Conservation (phyloP, 1,140 invertebrate genomes). For the Pachypsylla venusta region DNA sequence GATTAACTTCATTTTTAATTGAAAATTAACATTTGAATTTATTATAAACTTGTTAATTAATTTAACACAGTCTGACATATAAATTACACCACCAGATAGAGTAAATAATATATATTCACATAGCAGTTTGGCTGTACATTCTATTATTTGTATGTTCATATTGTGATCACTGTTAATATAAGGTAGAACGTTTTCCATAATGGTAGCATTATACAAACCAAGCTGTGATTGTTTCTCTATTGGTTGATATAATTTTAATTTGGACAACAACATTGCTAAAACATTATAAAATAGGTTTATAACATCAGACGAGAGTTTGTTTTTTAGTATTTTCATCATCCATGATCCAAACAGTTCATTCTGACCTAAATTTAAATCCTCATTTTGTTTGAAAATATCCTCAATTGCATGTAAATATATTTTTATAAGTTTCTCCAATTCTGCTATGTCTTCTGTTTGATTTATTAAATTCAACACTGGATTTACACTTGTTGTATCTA, state of each 20-base stretch:
- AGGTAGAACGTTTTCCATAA: not conserved
- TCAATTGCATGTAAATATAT: not conserved
- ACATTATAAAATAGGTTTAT: not conserved
- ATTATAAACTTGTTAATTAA: not conserved
- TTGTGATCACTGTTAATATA: not conserved
- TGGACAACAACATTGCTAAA: not conserved
- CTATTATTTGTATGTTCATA: not conserved
- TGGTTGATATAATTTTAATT: not conserved
- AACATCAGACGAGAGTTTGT: not conserved
- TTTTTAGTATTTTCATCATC: not conserved
- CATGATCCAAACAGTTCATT: not conserved
- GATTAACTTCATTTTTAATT: not conserved
- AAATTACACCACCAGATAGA: not conserved
- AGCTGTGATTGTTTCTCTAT: not conserved
- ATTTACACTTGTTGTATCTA: not conserved
- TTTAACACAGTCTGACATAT: not conserved
- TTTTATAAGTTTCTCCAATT: not conserved
- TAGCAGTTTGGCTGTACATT: not conserved
- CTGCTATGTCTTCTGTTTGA: not conserved
- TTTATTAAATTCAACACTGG: not conserved
- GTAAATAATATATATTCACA: not conserved
- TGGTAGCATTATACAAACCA: not conserved
- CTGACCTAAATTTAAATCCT: not conserved
- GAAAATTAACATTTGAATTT: not conserved
- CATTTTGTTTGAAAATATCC: not conserved